Evolutionary conservation across 2,797 vertebrate genomes (phyloP), one percentile per base, ranked within the genome.

Genomic region (Otolemur crassicaudatus): DNA sequence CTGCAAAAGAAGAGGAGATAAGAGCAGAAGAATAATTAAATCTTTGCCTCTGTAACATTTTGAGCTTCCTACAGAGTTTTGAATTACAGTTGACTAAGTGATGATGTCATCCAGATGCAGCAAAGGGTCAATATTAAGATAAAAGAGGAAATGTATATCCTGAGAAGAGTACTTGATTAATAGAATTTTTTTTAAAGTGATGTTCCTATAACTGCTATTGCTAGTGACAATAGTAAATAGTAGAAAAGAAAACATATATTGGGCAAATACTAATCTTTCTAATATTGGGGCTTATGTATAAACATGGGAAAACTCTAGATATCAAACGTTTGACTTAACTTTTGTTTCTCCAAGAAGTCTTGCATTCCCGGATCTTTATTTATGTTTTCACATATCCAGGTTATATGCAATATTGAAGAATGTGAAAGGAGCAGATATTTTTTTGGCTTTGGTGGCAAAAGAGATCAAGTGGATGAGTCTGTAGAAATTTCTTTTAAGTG

Each of bases 261-360:
- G 70, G 46, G 17, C 65, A 90, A 93, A 67, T 46, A 75, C 8
- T 87, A 86, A 37, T 3, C 46, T 75, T 86, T 93, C 43, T 75
- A 67, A 91, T 72, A 91, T 84, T 86, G 60, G 0, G 17, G 5
- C 46, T 93, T 93, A 20, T 87, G 22, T 95, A 27, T 81, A 82
- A 87, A 90, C 29, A 92, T 58, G 20, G 63, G 80, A 83, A 94
- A 89, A 61, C 22, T 13, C 16, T 85, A 40, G 14, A 70, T 90
- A 94, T 87, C 17, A 82, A 22, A 16, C 91, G 83, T 93, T 88
- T 80, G 53, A 65, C 29, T 63, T 83, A 22, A 92, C 58, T 73
- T 95, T 91, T 90, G 31, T 95, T 87, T 88, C 53, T 23, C 25
- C 8, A 40, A 56, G n/a, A 80, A 83, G 80, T 25, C 40, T 72